phyloP scores from a whole-genome alignment of 2,888 invertebrate genomes.

The Gisinianus flammeolus region DNA sequence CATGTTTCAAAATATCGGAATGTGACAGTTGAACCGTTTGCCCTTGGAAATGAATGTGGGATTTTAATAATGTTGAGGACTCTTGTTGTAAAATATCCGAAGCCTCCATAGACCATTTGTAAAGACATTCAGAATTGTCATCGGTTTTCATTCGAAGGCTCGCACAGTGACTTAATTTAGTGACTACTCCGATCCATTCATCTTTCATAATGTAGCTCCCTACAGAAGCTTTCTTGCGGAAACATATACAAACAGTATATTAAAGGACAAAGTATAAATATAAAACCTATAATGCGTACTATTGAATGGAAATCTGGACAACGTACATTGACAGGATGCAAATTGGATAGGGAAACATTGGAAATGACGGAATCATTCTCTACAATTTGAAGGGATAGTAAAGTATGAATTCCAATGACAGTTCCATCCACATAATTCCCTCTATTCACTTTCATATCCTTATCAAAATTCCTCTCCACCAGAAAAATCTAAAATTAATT shows the following conservation, averaged over 20 bases:
- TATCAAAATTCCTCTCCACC: neutral
- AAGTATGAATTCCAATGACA: neutral
- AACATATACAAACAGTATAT: no score
- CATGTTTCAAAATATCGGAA: neutral
- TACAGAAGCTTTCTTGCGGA: neutral
- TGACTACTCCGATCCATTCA: conserved; percentile 13
- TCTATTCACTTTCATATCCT: neutral
- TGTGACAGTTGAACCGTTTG: neutral
- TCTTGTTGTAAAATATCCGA: neutral
- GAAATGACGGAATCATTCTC: neutral
- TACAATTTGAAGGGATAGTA: neutral
- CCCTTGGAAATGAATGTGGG: neutral
- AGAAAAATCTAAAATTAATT: neutral
- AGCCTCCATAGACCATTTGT: neutral
- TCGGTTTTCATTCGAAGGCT: neutral
- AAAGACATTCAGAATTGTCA: neutral
- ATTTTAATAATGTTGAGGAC: neutral
- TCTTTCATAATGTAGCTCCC: neutral
- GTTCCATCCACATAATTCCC: neutral
- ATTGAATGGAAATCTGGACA: neutral
- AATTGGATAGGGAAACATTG: neutral
- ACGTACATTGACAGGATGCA: neutral
- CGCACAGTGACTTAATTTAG: neutral
- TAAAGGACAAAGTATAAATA: neutral
- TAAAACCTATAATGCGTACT: neutral